phyloP scores from a whole-genome alignment of 2,888 invertebrate genomes.

The Agonopterix heracliana region DNA sequence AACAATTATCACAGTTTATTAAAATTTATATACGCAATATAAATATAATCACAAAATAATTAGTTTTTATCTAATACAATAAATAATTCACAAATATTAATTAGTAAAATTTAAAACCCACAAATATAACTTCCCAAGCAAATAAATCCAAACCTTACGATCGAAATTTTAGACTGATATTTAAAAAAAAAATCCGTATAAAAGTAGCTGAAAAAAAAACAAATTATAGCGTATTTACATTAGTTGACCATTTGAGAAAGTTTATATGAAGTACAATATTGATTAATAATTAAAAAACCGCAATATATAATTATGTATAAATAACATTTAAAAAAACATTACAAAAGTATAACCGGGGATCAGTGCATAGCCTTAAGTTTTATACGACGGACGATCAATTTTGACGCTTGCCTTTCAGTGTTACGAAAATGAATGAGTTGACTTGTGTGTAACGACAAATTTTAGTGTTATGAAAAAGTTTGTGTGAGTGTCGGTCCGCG shows the following conservation, averaged over 20 bases:
- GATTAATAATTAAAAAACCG: conserved; percentile 36
- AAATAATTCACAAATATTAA: conserved; percentile 17
- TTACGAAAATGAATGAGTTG: conserved; percentile 42
- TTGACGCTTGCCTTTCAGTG: conserved; percentile 29
- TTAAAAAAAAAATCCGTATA: conserved; percentile 58
- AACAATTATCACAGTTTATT: conserved; percentile 44
- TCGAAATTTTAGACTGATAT: conserved; percentile 76
- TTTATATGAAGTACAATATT: conserved; percentile 38
- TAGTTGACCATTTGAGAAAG: conserved; percentile 75
- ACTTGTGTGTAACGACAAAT: conserved; percentile 18
- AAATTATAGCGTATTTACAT: conserved; percentile 72
- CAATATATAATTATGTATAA: conserved; percentile 39
- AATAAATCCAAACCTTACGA: conserved; percentile 67
- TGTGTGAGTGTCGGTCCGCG: conserved; percentile 36
- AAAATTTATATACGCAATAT: conserved; percentile 51
- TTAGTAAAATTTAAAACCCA: conserved; percentile 20
- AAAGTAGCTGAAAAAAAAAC: conserved; percentile 39
- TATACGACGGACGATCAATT: conserved; percentile 60
- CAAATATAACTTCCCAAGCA: conserved; percentile 57
- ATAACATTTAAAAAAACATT: conserved; percentile 38
- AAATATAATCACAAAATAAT: conserved; percentile 51
- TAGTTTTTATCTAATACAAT: conserved; percentile 40
- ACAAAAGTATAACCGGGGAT: conserved; percentile 63
- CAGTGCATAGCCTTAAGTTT: conserved; percentile 69
- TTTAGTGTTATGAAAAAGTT: conserved; percentile 32